Evolutionary conservation across 1,140 invertebrate genomes (phyloP), one percentile per base, ranked within the genome.

Genomic region (Akabosia matsudoensis): DNA sequence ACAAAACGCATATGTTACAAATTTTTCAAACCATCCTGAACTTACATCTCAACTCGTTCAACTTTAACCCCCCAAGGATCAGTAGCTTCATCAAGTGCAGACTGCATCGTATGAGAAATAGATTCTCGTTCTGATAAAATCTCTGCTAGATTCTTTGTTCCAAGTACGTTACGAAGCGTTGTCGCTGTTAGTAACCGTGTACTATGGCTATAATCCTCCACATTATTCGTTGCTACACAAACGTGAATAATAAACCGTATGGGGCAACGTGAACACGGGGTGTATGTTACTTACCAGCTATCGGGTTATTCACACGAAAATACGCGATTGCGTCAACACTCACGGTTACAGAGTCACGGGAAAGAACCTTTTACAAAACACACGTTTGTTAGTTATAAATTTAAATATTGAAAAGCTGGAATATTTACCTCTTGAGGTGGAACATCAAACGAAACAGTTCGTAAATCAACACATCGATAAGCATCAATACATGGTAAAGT

Each of bases 11-110:
- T n/a, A n/a, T n/a, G n/a, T n/a, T n/a, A n/a, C n/a, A n/a, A n/a
- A n/a, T n/a, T n/a, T n/a, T n/a, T n/a, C n/a, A n/a, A n/a, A n/a
- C n/a, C n/a, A n/a, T n/a, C n/a, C 26, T 16, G 14, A 33, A 74
- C 73, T 45, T 22, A 75, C 74, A 75, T 75, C 52, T 74, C 73
- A 26, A 98, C 95, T 80, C 95, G 88, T 85, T 97, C 94, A 0
- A 98, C 95, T 87, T 97, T 96, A 18, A 97, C 94, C 22, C 96
- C 96, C 96, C 96, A 97, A 34, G 93, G 92, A 82, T 97, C 95
- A 2, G 96, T 98, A n/a, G 94, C 94, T 73, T 95, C 93, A 83
- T 96, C 93, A 33, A 96, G 85, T 33, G 88, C 88, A 70, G 83
- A 84, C 86, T 96, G 93, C 93, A 96, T 94, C 77, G 90, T 89